These are phyloP conservation scores for Styela clava DNA, from an alignment of 23 tunicate genomes.

Conservation along the genomic window DNA sequence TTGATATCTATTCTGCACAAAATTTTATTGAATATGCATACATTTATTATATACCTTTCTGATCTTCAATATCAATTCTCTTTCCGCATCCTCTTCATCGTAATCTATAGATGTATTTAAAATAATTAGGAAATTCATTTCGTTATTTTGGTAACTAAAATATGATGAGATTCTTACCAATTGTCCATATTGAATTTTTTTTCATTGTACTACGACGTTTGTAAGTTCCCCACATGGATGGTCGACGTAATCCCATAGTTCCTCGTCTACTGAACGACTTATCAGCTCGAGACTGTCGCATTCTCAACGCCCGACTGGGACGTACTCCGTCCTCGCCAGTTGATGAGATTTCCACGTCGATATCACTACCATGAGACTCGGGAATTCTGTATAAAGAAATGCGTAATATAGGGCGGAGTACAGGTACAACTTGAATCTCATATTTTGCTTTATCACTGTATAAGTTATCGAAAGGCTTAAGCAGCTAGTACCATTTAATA, in stretches of 20 bases:
- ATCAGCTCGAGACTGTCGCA: background rate
- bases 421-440: too few relatives aligned
- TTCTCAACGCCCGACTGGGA: background rate
- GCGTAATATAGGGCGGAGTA: too few relatives aligned
- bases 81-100: conserved; percentile 33
- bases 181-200: background rate
- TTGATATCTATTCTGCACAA: too few relatives aligned
- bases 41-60: conserved; percentile 87
- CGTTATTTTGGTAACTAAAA: background rate
- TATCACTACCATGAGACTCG: background rate
- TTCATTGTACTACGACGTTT: background rate
- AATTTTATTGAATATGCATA: too few relatives aligned
- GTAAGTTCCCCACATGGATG: background rate
- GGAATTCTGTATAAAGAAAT: too few relatives aligned
- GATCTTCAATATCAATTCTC: conserved; percentile 74
- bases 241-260: background rate
- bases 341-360: background rate
- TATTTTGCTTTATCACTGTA: too few relatives aligned
- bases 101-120: conserved; percentile 1
- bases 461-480: too few relatives aligned
- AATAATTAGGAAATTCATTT: background rate
- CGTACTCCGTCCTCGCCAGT: background rate
- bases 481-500: too few relatives aligned
- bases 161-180: background rate
- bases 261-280: background rate